A percentile compares a stretch with the other conserved stretches of the same genome.
Evolutionary conservation across 2,797 vertebrate species (phyloP).

Genomic region (Thamnophis elegans): DNA sequence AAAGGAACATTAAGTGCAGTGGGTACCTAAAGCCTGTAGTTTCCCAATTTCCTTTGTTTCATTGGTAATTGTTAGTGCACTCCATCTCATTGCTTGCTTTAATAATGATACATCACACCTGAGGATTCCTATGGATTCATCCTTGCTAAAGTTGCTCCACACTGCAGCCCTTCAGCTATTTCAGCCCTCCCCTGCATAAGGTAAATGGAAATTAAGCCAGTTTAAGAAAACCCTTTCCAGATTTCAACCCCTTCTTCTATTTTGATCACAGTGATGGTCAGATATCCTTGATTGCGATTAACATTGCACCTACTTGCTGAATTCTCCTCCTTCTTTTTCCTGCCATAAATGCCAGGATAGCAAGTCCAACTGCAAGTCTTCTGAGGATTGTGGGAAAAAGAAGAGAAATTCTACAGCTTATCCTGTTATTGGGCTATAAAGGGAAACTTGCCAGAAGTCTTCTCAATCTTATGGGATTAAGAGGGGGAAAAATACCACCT

Average conservation of each 20-base stretch:
- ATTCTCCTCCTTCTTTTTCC: neutral
- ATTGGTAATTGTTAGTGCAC: neutral
- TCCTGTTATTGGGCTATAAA: neutral
- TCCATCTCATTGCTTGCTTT: neutral
- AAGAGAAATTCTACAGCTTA: neutral
- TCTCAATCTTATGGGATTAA: neutral
- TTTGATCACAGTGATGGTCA: neutral
- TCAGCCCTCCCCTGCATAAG: neutral
- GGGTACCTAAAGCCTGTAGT: neutral
- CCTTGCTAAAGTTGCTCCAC: neutral
- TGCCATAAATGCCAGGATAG: neutral
- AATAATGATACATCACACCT: neutral
- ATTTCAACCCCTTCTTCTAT: neutral
- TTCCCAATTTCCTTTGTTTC: neutral
- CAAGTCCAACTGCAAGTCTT: neutral
- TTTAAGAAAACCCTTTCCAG: neutral
- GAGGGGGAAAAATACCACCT: neutral
- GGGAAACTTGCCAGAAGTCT: neutral
- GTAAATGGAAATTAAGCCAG: neutral
- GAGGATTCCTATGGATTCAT: neutral
- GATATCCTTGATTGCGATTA: neutral
- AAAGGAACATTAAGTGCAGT: neutral
- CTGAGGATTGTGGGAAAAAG: neutral
- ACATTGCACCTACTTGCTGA: neutral
- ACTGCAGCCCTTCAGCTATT: neutral